Conservation (phyloP, 2,888 invertebrate genomes). For the Tanytarsus gracilentus region DNA sequence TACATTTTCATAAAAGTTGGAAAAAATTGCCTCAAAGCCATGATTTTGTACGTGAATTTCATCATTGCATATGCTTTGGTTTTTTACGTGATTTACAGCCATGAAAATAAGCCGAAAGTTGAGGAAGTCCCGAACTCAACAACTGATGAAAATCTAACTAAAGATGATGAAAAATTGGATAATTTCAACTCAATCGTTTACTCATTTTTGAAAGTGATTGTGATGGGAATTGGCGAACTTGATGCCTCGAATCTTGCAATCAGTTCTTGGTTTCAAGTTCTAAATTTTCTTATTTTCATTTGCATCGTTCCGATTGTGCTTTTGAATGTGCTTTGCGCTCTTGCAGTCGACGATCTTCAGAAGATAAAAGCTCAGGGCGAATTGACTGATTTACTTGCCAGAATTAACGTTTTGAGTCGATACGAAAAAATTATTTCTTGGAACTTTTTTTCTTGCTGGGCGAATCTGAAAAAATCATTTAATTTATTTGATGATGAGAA, state of each 20-base stretch:
- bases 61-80: slow-evolving; percentile 68
- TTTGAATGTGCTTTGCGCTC: slow-evolving; percentile 64
- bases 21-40: slow-evolving; percentile 60
- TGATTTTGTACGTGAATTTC: slow-evolving; percentile 62
- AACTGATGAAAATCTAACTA: no score
- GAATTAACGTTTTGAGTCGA: slow-evolving; percentile 8
- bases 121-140: no score
- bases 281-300: slow-evolving; percentile 63
- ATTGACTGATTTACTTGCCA: slow-evolving; percentile 11
- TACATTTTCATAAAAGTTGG: slow-evolving; percentile 68
- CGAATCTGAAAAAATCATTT: neutral
- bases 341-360: slow-evolving; percentile 68
- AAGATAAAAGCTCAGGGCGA: slow-evolving; percentile 22
- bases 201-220: slow-evolving; percentile 63
- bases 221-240: slow-evolving; percentile 72
- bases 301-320: slow-evolving; percentile 60
- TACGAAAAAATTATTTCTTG: slow-evolving; percentile 6
- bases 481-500: slow-evolving; percentile 4
- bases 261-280: slow-evolving; percentile 53
- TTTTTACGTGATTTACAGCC: slow-evolving; percentile 59
- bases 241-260: slow-evolving; percentile 63
- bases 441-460: neutral
- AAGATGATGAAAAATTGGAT: slow-evolving; percentile 50
- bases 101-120: slow-evolving; percentile 32
- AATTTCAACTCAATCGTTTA: no score